These are phyloP conservation scores for Nestor notabilis DNA, from an alignment of 2,113 vertebrate genomes.

Conservation along the genomic window DNA sequence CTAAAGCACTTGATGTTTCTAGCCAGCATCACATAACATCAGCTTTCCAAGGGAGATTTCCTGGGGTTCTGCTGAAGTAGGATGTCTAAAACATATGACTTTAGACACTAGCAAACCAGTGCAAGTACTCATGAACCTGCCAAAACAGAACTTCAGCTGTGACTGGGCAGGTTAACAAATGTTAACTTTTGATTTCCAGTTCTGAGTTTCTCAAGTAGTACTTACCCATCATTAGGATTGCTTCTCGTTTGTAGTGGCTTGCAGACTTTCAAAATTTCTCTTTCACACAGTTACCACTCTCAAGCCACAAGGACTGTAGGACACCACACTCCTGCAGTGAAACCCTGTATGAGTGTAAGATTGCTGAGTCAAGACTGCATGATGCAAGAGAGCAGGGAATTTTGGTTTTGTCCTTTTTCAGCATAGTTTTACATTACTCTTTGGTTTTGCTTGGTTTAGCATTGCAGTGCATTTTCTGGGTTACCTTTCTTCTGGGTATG, in stretches of 20 bases:
- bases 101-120: not conserved
- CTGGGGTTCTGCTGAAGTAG: not conserved
- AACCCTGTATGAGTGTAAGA: not conserved
- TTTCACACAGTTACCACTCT: not conserved
- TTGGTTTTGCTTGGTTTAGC: not conserved
- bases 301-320: not conserved
- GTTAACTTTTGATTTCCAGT: not conserved
- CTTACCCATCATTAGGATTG: not conserved
- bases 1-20: not conserved
- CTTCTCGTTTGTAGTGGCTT: not conserved
- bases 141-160: not conserved
- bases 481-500: not conserved
- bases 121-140: not conserved
- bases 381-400: not conserved
- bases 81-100: not conserved
- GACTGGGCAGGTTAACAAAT: not conserved
- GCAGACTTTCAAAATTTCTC: not conserved
- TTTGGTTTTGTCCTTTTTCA: not conserved
- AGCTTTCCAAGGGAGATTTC: not conserved
- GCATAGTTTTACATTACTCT: accelerated
- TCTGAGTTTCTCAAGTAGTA: not conserved
- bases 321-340: not conserved
- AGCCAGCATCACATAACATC: not conserved
- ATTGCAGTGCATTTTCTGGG: not conserved
- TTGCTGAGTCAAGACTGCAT: not conserved